Evolutionary conservation across 2,797 vertebrate genomes (phyloP).

Genomic region (Cichlasoma orientale): DNA sequence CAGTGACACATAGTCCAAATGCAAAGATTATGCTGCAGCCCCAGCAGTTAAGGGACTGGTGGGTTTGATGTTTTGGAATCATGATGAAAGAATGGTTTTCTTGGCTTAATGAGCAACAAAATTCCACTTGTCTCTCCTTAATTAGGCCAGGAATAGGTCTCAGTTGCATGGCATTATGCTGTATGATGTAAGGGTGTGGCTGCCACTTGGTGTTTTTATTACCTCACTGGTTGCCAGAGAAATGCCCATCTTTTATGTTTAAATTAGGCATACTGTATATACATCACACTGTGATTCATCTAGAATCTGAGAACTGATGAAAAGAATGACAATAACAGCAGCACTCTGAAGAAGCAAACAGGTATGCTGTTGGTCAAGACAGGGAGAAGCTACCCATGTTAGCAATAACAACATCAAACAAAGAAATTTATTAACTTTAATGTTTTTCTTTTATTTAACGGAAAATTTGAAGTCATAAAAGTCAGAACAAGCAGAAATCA

Average conservation of each 20-base stretch:
- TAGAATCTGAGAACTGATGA: slow-evolving; percentile 4
- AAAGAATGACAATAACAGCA: neutral
- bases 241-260: slow-evolving; percentile 48
- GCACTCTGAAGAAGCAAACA: slow-evolving; percentile 1
- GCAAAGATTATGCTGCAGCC: slow-evolving; percentile 25
- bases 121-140: slow-evolving; percentile 44
- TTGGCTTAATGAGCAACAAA: slow-evolving; percentile 40
- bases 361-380: slow-evolving; percentile 13
- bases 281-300: slow-evolving; percentile 39
- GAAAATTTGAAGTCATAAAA: slow-evolving; percentile 63
- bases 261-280: slow-evolving; percentile 30
- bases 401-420: slow-evolving; percentile 38
- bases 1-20: slow-evolving; percentile 34
- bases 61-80: slow-evolving; percentile 58
- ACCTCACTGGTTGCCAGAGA: slow-evolving; percentile 23
- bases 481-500: slow-evolving; percentile 67
- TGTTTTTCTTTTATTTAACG: slow-evolving; percentile 44
- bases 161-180: slow-evolving; percentile 20
- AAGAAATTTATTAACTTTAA: slow-evolving; percentile 27
- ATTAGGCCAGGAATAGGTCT: slow-evolving; percentile 45
- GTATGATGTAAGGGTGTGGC: slow-evolving; percentile 60
- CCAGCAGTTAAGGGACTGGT: slow-evolving; percentile 32
- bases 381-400: neutral
- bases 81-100: slow-evolving; percentile 44
- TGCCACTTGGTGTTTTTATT: slow-evolving; percentile 39